Evolutionary conservation across 2,113 vertebrate species (phyloP), one percentile per base, ranked within the genome.

Genomic region (Dromas ardeola): DNA sequence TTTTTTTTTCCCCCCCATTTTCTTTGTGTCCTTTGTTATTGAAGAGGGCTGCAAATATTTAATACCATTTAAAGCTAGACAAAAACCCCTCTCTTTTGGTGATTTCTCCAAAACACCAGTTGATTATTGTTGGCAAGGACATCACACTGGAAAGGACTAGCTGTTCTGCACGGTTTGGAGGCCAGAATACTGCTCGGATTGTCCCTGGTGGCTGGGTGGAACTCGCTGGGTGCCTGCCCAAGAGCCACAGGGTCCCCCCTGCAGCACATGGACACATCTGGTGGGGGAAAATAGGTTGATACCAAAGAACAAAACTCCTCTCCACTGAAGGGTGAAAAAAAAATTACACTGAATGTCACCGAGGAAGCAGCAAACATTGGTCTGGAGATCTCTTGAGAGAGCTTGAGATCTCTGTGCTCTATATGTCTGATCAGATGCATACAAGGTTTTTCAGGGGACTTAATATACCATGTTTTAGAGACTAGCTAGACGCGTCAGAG

Each of bases 121-220:
- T 95, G 93, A 88, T 93, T 96, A 62, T 91, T 94, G 32, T 96
- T 95, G 95, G 95, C 96, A 94, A n/a, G 47, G 69, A 63, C 42
- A 81, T 88, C 50, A 63, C 67, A 40, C 67, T 96, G 93, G 84
- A 96, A 97, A 96, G 84, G 71, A 90, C 91, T 90, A 81, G 86
- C 85, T 97, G 90, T 96, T 96, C 93, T 94, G 55, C 3, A 0
- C 91, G 89, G 87, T 80, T 95, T 92, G 83, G 81, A 89, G 72
- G 80, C 69, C 80, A 91, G 88, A 84, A 71, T 69, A 61, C 69
- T 94, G 80, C 88, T 84, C 88, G 11, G 81, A 65, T 65, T 56
- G 22, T 92, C 86, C 49, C 73, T 81, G 47, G 50, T 91, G 73
- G 23, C 34, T 63, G 86, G 76, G 83, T 92, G 94, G 95, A 89